A percentile compares a stretch with the other conserved stretches of the same genome.
Conservation (phyloP, 2,888 invertebrate species). For the Ophion ventricosus region DNA sequence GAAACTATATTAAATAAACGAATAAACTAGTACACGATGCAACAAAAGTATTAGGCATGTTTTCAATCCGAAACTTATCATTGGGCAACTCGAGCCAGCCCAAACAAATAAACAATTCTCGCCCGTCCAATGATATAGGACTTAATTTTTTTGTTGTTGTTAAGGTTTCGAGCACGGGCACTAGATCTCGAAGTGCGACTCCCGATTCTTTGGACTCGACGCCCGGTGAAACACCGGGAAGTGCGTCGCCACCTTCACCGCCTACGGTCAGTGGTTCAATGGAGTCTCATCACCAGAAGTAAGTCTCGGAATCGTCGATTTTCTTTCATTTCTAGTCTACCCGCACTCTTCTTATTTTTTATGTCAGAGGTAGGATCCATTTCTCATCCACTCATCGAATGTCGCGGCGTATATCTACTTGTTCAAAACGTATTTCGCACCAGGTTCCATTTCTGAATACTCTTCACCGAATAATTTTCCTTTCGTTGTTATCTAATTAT, state of each 20-base stretch:
- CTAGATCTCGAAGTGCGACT: conserved; percentile 93
- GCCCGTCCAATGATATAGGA: not conserved
- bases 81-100: too few species aligned
- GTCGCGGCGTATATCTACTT: too few species aligned
- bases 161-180: conserved; percentile 92
- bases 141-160: conserved; percentile 74
- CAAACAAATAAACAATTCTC: too few species aligned
- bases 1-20: too few species aligned
- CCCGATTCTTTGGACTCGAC: conserved; percentile 94
- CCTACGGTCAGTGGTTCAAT: conserved; percentile 73
- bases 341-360: too few species aligned
- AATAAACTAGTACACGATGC: too few species aligned
- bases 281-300: conserved; percentile 75
- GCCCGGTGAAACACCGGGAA: conserved; percentile 84
- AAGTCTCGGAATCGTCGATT: conserved; percentile 46
- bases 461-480: not conserved
- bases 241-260: conserved; percentile 81
- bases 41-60: too few species aligned
- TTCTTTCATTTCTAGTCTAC: not conserved
- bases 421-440: too few species aligned
- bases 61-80: too few species aligned
- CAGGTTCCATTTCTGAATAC: too few species aligned
- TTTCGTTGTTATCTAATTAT: not conserved
- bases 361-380: not conserved
- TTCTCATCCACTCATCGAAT: not conserved